phyloP scores from a whole-genome alignment of 1,140 invertebrate genomes.

The Zaprionus taronus region DNA sequence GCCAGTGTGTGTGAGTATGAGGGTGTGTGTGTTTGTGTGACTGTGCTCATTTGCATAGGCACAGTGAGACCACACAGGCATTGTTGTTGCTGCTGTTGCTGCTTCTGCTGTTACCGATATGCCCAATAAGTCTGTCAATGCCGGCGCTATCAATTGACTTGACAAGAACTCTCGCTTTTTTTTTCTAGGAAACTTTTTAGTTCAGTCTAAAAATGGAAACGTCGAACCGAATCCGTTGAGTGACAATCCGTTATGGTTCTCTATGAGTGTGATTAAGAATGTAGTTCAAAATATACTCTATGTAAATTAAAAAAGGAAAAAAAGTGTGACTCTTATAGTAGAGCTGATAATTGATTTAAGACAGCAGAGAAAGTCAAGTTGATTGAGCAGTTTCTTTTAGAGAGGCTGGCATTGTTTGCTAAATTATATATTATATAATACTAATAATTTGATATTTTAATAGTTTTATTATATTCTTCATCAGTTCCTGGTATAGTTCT shows the following conservation, averaged over 20 bases:
- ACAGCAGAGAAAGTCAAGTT: not conserved
- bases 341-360: not conserved
- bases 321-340: not conserved
- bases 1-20: constrained; percentile 6
- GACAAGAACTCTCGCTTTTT: constrained; percentile 40
- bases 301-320: not conserved
- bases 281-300: not conserved
- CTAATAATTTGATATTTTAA: not conserved
- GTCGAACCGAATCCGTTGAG: not conserved
- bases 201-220: not conserved
- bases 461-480: not conserved
- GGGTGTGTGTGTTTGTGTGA: constrained; percentile 34
- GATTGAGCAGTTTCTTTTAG: not conserved
- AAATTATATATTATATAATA: not conserved
- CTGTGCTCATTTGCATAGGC: constrained; percentile 51
- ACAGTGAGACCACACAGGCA: constrained; percentile 58
- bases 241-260: constrained; percentile 12
- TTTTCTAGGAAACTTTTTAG: constrained; percentile 33
- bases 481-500: not conserved
- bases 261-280: constrained; percentile 3
- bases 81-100: constrained; percentile 38
- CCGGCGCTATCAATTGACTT: constrained; percentile 39
- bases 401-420: no score
- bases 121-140: constrained; percentile 54
- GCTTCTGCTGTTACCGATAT: constrained; percentile 25